A percentile compares a stretch with the other conserved stretches of the same genome.
These are phyloP conservation scores for Corythaeola cristata DNA, from an alignment of 2,113 vertebrate genomes.

Conservation along the genomic window DNA sequence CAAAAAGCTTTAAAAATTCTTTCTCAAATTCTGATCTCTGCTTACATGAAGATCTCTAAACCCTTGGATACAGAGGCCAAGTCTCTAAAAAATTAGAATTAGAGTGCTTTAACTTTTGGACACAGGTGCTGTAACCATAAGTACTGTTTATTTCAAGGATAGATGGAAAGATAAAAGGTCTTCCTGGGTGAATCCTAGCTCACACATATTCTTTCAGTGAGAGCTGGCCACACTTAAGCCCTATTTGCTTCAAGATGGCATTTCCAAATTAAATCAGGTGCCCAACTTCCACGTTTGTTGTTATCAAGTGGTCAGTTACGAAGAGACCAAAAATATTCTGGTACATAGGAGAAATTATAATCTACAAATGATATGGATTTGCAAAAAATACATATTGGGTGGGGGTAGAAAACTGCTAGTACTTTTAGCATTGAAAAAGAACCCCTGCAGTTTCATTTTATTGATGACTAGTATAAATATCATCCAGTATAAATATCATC, in stretches of 20 bases:
- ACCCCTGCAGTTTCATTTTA: background rate
- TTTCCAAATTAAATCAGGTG: background rate
- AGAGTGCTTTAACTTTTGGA: background rate
- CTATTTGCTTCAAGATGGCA: background rate
- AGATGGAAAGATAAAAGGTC: background rate
- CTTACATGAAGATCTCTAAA: background rate
- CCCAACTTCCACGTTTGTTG: background rate
- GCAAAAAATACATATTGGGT: background rate
- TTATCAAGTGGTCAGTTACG: background rate
- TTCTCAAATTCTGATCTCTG: background rate
- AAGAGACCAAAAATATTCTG: background rate
- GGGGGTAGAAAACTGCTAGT: background rate
- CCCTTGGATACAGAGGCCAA: background rate
- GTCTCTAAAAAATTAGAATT: background rate
- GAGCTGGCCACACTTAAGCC: background rate
- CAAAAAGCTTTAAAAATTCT: background rate
- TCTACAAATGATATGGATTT: background rate
- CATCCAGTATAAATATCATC: background rate
- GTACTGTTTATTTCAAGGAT: background rate
- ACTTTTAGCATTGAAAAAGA: background rate
- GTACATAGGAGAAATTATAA: background rate
- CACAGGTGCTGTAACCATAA: background rate
- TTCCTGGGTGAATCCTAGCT: background rate
- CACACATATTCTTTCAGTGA: background rate
- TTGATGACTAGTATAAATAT: background rate